Percentiles rank a stretch among this genome's conserved stretches.
Evolutionary conservation across 2,113 vertebrate species (phyloP).

Genomic region (Dendrocopos noguchii): DNA sequence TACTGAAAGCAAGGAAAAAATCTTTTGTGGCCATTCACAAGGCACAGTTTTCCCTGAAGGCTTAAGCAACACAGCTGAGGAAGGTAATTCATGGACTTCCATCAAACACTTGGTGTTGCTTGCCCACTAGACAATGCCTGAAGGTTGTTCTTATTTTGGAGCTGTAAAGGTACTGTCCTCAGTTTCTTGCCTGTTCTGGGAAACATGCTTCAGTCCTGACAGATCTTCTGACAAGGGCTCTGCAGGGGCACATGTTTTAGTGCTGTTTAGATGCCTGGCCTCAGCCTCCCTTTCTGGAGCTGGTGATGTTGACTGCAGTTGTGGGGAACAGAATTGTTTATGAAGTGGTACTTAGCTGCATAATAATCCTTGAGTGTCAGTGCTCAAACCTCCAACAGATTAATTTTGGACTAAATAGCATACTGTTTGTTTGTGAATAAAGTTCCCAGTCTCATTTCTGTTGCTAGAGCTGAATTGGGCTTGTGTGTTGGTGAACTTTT

Average conservation of each 20-base stretch:
- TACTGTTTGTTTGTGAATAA: neutral
- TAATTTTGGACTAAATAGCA: neutral
- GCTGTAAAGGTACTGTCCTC: neutral
- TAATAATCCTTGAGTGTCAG: neutral
- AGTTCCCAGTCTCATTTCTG: rapidly evolving
- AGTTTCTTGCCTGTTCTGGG: neutral
- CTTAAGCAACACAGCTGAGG: neutral
- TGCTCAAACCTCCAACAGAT: neutral
- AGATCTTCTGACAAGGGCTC: neutral
- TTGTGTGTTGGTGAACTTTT: neutral
- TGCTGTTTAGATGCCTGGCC: neutral
- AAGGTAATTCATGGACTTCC: neutral
- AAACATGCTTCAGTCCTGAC: rapidly evolving
- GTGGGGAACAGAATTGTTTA: neutral
- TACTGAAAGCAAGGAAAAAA: neutral
- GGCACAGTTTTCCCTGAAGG: neutral
- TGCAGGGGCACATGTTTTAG: neutral
- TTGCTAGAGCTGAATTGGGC: neutral
- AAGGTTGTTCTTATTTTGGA: neutral
- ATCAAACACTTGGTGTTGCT: neutral
- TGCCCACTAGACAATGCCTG: neutral
- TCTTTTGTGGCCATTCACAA: neutral
- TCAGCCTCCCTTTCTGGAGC: neutral
- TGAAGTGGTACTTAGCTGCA: neutral
- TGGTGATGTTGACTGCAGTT: neutral